Conservation (phyloP, 2,888 invertebrate species). For the Exocentrus adspersus region DNA sequence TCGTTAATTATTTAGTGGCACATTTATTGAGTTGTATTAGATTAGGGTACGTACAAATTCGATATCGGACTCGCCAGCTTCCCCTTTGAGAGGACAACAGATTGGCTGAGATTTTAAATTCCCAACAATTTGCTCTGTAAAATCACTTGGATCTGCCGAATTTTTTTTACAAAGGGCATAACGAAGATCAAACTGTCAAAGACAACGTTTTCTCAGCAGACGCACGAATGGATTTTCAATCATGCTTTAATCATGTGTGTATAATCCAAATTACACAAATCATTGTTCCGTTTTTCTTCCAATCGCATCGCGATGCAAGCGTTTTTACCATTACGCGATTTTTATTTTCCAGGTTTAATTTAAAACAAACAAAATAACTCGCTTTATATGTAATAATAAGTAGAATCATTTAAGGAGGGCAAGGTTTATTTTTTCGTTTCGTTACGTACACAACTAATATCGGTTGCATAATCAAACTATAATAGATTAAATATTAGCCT, state of each 20-base stretch:
- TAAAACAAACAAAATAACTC: background rate
- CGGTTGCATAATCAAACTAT: too few species aligned
- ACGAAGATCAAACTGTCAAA: conserved; percentile 48
- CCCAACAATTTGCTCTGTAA: conserved; percentile 5
- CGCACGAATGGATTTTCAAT: conserved; percentile 54
- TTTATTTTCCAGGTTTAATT: too few species aligned
- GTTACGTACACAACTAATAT: too few species aligned
- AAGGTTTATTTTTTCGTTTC: too few species aligned
- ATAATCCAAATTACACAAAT: conserved; percentile 51
- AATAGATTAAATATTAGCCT: conserved; percentile 34
- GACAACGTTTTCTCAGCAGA: conserved; percentile 46
- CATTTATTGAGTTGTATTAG: background rate
- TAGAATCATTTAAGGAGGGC: too few species aligned
- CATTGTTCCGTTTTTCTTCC: conserved; percentile 13
- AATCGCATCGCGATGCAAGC: conserved; percentile 9
- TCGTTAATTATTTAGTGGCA: too few species aligned
- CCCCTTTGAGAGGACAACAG: background rate
- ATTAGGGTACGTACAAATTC: conserved; percentile 1
- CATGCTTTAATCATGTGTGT: conserved; percentile 53
- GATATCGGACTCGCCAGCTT: background rate
- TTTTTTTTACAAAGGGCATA: conserved; percentile 23
- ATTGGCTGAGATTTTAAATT: conserved; percentile 1
- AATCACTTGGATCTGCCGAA: conserved; percentile 19
- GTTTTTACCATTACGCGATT: background rate
- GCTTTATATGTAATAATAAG: too few species aligned